Conservation (phyloP, 1,140 invertebrate genomes). For the Neomicropteryx cornuta region DNA sequence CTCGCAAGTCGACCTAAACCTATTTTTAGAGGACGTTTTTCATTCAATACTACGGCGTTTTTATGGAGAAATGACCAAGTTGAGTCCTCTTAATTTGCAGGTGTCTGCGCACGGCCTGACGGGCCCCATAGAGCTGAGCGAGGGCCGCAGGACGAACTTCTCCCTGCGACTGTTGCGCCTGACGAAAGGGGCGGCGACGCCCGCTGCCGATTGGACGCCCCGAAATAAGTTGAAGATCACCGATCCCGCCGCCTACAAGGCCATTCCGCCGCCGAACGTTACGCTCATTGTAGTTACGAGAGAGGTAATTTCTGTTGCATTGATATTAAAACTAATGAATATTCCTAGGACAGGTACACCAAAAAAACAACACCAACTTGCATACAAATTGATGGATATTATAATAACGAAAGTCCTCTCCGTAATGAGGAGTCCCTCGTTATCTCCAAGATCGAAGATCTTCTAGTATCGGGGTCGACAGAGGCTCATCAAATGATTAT, state of each 20-base stretch:
- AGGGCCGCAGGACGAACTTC: conserved; percentile 72
- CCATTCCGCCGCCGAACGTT: conserved; percentile 72
- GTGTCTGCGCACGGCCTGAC: conserved; percentile 72
- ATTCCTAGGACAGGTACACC: not conserved
- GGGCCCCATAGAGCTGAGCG: conserved; percentile 77
- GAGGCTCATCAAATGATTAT: too few species aligned
- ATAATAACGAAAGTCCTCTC: too few species aligned
- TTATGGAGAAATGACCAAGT: too few species aligned
- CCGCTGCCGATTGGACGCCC: conserved; percentile 76
- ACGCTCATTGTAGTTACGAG: conserved; percentile 77
- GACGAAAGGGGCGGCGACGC: conserved; percentile 59
- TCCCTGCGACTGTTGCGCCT: conserved; percentile 79
- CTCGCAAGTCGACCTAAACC: too few species aligned
- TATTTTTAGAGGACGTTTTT: too few species aligned
- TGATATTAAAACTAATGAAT: not conserved
- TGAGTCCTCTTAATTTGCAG: too few species aligned
- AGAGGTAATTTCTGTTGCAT: conserved; percentile 48
- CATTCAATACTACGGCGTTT: too few species aligned
- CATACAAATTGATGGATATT: too few species aligned
- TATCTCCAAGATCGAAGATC: too few species aligned
- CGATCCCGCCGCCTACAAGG: conserved; percentile 75
- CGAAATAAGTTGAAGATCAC: conserved; percentile 67
- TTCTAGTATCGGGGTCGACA: too few species aligned
- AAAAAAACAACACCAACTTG: not conserved
- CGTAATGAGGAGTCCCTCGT: too few species aligned